Percentiles rank a stretch among this genome's conserved stretches.
These are phyloP conservation scores for Denticeps clupeoides DNA, from an alignment of 2,797 vertebrate species.

Conservation along the genomic window DNA sequence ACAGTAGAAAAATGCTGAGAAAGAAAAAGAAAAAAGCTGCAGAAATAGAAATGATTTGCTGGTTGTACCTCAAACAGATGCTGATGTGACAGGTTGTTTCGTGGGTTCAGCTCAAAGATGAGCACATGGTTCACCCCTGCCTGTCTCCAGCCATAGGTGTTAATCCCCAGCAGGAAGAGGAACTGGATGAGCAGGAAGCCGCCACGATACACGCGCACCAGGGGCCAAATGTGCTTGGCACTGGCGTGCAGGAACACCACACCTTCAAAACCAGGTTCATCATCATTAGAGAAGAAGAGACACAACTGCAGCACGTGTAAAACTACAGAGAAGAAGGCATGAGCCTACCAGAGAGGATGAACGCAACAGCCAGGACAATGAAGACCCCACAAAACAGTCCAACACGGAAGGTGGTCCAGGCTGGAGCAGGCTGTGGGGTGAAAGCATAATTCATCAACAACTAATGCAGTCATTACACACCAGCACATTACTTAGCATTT, in stretches of 20 bases:
- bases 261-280: conserved; percentile 46
- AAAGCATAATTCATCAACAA: conserved; percentile 3
- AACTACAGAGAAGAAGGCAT: background rate
- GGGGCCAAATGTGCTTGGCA: conserved; percentile 72
- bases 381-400: conserved; percentile 92
- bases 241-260: conserved; percentile 48
- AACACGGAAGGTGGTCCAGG: conserved; percentile 95
- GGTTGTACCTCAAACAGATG: conserved; percentile 99
- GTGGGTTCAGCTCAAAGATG: conserved; percentile 96
- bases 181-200: conserved; percentile 97
- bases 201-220: conserved; percentile 94
- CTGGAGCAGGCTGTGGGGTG: conserved; percentile 75
- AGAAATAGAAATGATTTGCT: no score
- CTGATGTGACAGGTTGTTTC: conserved; percentile 95
- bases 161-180: conserved; percentile 97
- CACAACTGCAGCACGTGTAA: conserved; percentile 19
- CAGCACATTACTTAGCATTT: no score
- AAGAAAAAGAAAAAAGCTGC: no score
- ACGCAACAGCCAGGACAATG: conserved; percentile 78
- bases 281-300: conserved; percentile 10
- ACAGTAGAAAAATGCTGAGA: no score
- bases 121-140: conserved; percentile 97
- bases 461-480: no score
- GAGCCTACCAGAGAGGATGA: conserved; percentile 72
- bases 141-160: conserved; percentile 97